These are phyloP conservation scores for Pelecanoides urinatrix DNA, from an alignment of 2,113 vertebrate genomes.

Conservation along the genomic window DNA sequence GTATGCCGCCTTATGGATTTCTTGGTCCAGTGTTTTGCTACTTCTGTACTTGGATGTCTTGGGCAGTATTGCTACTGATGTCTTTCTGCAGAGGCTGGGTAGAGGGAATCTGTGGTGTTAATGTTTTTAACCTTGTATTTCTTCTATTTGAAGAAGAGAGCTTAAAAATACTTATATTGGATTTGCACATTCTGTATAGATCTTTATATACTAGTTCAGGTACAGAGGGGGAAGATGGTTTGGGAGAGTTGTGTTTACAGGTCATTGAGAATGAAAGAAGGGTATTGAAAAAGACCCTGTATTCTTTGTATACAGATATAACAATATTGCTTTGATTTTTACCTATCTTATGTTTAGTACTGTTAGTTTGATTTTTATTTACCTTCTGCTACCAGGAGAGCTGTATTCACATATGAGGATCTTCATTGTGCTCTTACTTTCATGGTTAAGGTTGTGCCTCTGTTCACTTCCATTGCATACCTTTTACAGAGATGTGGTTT, in stretches of 20 bases:
- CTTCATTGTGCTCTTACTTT: conserved; percentile 21
- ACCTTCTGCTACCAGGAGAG: neutral
- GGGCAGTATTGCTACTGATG: neutral
- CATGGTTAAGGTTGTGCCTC: neutral
- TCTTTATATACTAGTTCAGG: conserved; percentile 29
- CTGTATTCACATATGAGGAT: neutral
- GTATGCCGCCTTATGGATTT: neutral
- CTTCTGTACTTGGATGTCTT: neutral
- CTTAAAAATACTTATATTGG: conserved; percentile 2
- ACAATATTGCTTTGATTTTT: neutral
- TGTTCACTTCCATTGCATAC: neutral
- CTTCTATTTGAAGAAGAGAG: conserved; percentile 63
- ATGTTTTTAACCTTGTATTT: conserved; percentile 50
- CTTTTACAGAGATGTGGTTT: neutral
- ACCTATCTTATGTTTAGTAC: neutral
- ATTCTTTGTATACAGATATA: neutral
- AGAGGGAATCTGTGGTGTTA: conserved; percentile 18
- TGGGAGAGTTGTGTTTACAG: conserved; percentile 48
- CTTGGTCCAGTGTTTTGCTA: neutral
- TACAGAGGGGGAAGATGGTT: neutral
- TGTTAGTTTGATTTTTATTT: neutral
- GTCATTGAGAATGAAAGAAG: neutral
- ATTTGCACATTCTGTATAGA: conserved; percentile 59
- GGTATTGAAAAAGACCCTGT: conserved; percentile 4
- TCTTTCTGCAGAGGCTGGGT: conserved; percentile 31